phyloP scores from a whole-genome alignment of 2,797 vertebrate genomes.

The Crypturellus tataupa region DNA sequence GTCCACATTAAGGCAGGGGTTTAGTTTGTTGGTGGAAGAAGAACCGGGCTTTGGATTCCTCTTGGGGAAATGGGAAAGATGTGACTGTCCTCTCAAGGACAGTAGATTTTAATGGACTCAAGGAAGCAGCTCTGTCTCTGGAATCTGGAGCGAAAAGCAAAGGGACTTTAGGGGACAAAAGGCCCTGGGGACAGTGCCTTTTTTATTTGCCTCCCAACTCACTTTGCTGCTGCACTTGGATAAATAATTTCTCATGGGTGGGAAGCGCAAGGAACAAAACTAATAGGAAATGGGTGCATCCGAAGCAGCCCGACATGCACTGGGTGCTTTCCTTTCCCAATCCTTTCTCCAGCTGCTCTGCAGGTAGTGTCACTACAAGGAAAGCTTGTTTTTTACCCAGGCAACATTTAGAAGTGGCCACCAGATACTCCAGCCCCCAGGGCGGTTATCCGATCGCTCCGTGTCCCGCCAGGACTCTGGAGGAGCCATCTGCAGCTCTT shows the following conservation, averaged over 20 bases:
- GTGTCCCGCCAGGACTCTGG: neutral
- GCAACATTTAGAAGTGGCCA: neutral
- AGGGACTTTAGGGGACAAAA: neutral
- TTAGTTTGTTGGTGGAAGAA: neutral
- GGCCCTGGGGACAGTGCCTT: neutral
- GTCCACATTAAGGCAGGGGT: rapidly evolving
- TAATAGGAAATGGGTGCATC: rapidly evolving
- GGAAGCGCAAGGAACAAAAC: neutral
- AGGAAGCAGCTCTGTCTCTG: neutral
- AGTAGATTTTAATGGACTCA: constrained; percentile 1
- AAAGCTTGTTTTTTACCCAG: neutral
- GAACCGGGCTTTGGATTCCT: neutral
- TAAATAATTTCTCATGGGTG: constrained; percentile 60
- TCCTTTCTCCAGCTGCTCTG: neutral
- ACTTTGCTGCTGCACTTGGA: constrained; percentile 50
- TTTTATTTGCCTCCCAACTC: constrained; percentile 32
- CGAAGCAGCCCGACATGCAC: neutral
- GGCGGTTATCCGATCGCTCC: neutral
- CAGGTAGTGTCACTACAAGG: neutral
- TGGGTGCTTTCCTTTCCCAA: neutral
- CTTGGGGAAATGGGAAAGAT: neutral
- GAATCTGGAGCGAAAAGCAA: constrained; percentile 22
- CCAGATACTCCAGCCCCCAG: neutral
- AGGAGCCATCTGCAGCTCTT: neutral
- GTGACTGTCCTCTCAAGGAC: neutral